phyloP scores from a whole-genome alignment of 2,888 invertebrate genomes.

The Ormia ochracea region DNA sequence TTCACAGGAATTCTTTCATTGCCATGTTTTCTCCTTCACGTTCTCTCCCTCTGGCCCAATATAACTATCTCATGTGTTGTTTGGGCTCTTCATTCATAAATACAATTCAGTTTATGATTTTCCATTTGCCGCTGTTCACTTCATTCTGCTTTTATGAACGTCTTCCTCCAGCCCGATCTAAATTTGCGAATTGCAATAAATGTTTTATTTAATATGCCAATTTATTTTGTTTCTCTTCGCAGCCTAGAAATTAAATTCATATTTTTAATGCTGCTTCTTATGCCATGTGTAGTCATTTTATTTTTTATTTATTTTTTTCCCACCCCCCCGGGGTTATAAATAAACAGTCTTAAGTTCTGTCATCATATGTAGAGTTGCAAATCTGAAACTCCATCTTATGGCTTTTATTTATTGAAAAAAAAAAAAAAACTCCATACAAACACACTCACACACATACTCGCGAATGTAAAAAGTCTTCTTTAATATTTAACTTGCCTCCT shows the following conservation, averaged over 20 bases:
- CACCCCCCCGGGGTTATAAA: background rate
- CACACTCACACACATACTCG: background rate
- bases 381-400: slow-evolving; percentile 57
- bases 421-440: background rate
- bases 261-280: slow-evolving; percentile 26
- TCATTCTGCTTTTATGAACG: background rate
- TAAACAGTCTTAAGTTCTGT: slow-evolving; percentile 40
- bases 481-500: slow-evolving; percentile 57
- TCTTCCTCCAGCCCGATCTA: slow-evolving; percentile 2
- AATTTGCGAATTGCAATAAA: slow-evolving; percentile 32
- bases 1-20: slow-evolving; percentile 24
- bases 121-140: background rate
- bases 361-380: slow-evolving; percentile 58
- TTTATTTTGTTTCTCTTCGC: slow-evolving; percentile 41
- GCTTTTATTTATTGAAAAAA: slow-evolving; percentile 48
- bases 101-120: background rate
- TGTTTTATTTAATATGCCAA: slow-evolving; percentile 46
- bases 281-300: background rate
- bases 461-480: slow-evolving; percentile 14
- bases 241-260: slow-evolving; percentile 53
- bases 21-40: background rate
- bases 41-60: no score
- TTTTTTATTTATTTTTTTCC: background rate
- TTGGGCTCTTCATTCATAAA: background rate
- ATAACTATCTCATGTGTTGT: background rate